Evolutionary conservation across 2,113 vertebrate species (phyloP).

Genomic region (Dipodomys merriami): DNA sequence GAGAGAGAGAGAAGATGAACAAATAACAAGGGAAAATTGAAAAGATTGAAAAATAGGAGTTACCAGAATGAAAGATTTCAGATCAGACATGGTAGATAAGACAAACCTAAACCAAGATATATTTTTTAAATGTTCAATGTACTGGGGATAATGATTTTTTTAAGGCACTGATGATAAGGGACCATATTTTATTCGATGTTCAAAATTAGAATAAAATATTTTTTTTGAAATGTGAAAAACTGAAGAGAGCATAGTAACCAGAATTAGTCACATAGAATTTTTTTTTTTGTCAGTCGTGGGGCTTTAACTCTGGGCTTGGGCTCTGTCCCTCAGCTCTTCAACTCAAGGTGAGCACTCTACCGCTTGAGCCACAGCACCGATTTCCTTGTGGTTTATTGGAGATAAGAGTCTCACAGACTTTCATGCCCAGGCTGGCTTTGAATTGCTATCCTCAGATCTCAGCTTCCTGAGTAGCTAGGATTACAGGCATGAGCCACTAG

Average conservation of each 20-base stretch:
- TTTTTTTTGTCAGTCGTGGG: no score
- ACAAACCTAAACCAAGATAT: neutral
- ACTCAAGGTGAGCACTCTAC: no score
- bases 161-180: constrained; percentile 6
- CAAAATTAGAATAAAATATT: constrained; percentile 17
- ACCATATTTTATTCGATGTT: neutral
- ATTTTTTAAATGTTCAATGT: neutral
- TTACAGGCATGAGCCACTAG: no score
- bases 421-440: no score
- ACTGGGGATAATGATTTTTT: neutral
- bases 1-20: neutral
- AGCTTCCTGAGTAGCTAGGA: no score
- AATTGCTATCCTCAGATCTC: no score
- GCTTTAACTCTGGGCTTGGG: no score
- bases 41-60: neutral
- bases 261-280: neutral
- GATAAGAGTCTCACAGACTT: no score
- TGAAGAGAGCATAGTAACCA: neutral
- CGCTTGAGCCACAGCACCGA: no score
- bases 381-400: no score
- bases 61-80: neutral
- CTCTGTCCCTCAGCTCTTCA: no score
- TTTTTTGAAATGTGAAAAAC: neutral
- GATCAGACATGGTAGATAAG: neutral
- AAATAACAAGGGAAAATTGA: neutral